Evolutionary conservation across 2,797 vertebrate genomes (phyloP), one percentile per base, ranked within the genome.

Genomic region (Taeniopygia guttata): DNA sequence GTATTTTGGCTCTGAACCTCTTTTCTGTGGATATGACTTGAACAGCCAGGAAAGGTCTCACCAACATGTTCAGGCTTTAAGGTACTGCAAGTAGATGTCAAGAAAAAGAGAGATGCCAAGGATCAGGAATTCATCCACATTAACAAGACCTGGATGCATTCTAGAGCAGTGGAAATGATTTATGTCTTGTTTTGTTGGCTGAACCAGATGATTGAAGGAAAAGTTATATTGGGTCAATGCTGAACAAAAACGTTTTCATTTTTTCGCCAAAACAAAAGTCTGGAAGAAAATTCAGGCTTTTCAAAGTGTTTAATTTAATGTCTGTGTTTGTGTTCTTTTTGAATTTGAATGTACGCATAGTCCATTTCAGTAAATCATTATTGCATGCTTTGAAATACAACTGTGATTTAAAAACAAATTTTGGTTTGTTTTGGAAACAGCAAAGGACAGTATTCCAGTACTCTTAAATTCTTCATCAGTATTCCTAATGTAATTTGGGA

Each of bases 241-340:
- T 0, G 63, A 95, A 80, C 60, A 62, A 96, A 95, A 94, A 77
- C 3, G 10, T 89, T 94, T 94, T 93, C 60, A 16, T 90, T 93
- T 93, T 79, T 52, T 94, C 78, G 94, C 59, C 68, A 85, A 85
- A 95, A 93, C 75, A 82, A 91, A 94, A 95, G 38, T 36, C 59
- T 96, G 67, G 56, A 90, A 91, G 70, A 90, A 89, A 94, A 85
- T 64, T 85, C 20, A 58, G 78, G 46, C 58, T 83, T 38, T 62
- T 49, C 23, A 42, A 43, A 90, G 23, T 89, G 56, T 85, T 95
- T 90, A 82, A 94, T 84, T 84, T 95, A 87, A 75, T 74, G 78
- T 56, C 60, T 3, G 0, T 87, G 56, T 76, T 90, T 84, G 34
- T 92, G 59, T 92, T 94, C 80, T 84, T 93, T 93, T 82, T 81